Percentiles rank a stretch among this genome's conserved stretches.
Conservation (phyloP, 2,888 invertebrate species). For the Epicampocera succincta region DNA sequence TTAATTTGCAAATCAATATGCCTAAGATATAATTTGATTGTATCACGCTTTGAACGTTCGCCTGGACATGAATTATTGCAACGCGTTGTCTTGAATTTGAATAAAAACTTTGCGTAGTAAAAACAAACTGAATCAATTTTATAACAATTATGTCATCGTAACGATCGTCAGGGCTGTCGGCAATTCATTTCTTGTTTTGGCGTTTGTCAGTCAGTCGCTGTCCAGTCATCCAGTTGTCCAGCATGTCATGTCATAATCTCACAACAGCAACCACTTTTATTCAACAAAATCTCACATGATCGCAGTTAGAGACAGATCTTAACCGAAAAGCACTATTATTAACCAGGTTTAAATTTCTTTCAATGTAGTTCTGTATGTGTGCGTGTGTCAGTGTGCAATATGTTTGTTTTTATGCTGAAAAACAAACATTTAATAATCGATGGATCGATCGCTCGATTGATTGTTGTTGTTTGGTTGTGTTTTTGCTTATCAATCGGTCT, state of each 20-base stretch:
- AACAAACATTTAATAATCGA: slow-evolving; percentile 27
- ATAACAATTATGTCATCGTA: slow-evolving; percentile 60
- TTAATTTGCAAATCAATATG: slow-evolving; percentile 4
- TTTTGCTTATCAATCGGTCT: slow-evolving; percentile 29
- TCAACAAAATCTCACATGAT: slow-evolving; percentile 15
- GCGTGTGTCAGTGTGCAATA: neutral
- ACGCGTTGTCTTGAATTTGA: neutral
- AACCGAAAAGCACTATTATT: slow-evolving; percentile 31
- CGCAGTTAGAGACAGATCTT: neutral
- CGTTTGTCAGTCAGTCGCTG: neutral
- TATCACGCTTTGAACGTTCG: slow-evolving; percentile 4
- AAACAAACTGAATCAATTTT: slow-evolving; percentile 31
- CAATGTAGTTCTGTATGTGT: slow-evolving; percentile 2
- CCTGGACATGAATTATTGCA: neutral
- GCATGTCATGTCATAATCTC: slow-evolving; percentile 53
- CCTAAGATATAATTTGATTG: neutral
- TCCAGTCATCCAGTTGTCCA: slow-evolving; percentile 30
- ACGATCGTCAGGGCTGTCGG: slow-evolving; percentile 14
- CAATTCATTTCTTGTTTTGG: neutral
- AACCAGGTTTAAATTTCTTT: slow-evolving; percentile 10
- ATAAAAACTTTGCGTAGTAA: neutral
- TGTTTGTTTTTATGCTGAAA: slow-evolving; percentile 13
- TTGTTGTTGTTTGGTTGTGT: slow-evolving; percentile 14
- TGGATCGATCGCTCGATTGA: slow-evolving; percentile 18
- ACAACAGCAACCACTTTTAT: slow-evolving; percentile 25